A percentile compares a stretch with the other conserved stretches of the same genome.
Conservation (phyloP, 2,888 invertebrate genomes). For the Aleiodes leptofemur region DNA sequence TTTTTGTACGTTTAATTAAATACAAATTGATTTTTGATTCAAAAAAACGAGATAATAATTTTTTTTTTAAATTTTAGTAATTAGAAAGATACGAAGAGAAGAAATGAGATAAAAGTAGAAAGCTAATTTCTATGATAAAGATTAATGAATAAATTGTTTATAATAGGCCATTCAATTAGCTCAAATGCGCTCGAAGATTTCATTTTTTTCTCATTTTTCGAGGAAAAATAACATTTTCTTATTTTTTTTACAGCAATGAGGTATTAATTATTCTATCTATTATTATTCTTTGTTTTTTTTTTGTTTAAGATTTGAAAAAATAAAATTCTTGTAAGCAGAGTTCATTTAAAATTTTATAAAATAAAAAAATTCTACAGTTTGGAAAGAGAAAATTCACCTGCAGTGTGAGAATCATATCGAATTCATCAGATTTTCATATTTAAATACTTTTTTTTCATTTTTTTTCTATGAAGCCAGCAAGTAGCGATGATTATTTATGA, state of each 20-base stretch:
- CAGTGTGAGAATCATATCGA: background rate
- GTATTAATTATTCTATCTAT: conserved; percentile 23
- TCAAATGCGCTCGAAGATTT: conserved; percentile 31
- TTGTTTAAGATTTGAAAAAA: conserved; percentile 1
- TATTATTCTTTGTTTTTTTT: conserved; percentile 2
- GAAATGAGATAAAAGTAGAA: conserved; percentile 2
- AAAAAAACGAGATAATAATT: conserved; percentile 16
- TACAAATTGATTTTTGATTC: conserved; percentile 1
- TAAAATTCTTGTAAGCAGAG: conserved; percentile 22
- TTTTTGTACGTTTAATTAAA: conserved; percentile 25
- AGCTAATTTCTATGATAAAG: conserved; percentile 23
- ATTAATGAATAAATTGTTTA: conserved; percentile 25
- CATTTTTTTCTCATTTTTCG: background rate
- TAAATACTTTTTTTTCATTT: conserved; percentile 20
- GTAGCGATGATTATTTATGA: conserved; percentile 23
- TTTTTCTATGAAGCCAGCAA: conserved; percentile 43
- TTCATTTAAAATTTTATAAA: conserved; percentile 1
- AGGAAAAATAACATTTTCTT: conserved; percentile 14
- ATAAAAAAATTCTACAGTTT: conserved; percentile 13
- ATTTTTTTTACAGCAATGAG: conserved; percentile 23
- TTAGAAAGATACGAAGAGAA: conserved; percentile 16
- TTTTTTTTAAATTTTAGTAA: background rate
- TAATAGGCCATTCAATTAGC: conserved; percentile 38
- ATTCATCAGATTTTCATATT: background rate
- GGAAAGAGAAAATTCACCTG: conserved; percentile 22